Evolutionary conservation across 2,888 invertebrate species (phyloP).

Genomic region (Patella caerulea): DNA sequence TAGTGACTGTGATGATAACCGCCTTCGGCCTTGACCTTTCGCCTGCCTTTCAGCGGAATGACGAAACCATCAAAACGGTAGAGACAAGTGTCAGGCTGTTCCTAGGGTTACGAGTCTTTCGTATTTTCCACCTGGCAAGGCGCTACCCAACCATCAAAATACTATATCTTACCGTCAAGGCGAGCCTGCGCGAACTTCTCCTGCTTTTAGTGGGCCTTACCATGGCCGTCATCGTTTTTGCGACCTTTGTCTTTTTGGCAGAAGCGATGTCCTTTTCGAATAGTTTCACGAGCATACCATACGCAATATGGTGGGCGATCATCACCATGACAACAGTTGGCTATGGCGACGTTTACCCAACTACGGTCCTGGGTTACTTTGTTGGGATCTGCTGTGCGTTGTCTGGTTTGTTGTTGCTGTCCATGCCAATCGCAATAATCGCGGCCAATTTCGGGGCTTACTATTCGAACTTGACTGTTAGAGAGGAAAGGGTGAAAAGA

Average conservation of each 20-base stretch:
- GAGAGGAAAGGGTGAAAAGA: constrained; percentile 24
- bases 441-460: constrained; percentile 55
- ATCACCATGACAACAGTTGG: constrained; percentile 60
- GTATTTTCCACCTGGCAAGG: constrained; percentile 50
- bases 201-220: constrained; percentile 49
- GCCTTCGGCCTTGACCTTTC: constrained; percentile 26
- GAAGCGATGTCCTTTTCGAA: constrained; percentile 43
- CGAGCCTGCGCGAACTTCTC: constrained; percentile 43
- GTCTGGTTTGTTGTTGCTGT: constrained; percentile 52
- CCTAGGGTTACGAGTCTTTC: constrained; percentile 45
- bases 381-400: constrained; percentile 54
- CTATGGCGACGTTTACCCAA: constrained; percentile 57
- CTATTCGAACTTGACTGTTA: constrained; percentile 37
- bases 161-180: constrained; percentile 46
- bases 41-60: constrained; percentile 23
- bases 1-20: constrained; percentile 45
- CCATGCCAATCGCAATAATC: constrained; percentile 60
- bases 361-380: constrained; percentile 46
- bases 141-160: constrained; percentile 52
- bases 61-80: constrained; percentile 29
- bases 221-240: constrained; percentile 51
- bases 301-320: constrained; percentile 54
- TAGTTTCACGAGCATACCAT: constrained; percentile 41
- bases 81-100: constrained; percentile 43
- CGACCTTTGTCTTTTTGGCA: constrained; percentile 49